These are phyloP conservation scores for Folsomia candida DNA, from an alignment of 2,888 invertebrate genomes.

Conservation along the genomic window DNA sequence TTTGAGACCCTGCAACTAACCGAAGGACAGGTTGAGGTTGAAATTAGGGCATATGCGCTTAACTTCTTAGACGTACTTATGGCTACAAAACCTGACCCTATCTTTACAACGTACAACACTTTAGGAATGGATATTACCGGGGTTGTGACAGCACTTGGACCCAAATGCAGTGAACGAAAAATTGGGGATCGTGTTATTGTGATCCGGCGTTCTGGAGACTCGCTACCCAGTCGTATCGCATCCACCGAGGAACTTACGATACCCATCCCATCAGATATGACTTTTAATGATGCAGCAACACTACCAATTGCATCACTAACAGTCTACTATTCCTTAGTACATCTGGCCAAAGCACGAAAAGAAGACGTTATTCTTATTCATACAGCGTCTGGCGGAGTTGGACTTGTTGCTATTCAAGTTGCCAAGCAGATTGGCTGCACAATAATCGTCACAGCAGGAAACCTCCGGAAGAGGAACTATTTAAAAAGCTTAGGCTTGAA, in stretches of 20 bases:
- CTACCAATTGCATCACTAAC: conserved; percentile 22
- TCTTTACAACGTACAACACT: background rate
- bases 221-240: background rate
- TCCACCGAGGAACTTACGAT: background rate
- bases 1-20: background rate
- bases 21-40: background rate
- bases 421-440: conserved; percentile 10
- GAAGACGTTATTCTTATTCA: conserved; percentile 17
- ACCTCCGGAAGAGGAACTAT: conserved; percentile 18
- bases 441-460: conserved; percentile 29
- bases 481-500: background rate
- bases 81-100: background rate
- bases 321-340: conserved; percentile 15
- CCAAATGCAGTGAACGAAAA: background rate
- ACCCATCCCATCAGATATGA: conserved; percentile 14
- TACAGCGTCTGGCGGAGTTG: conserved; percentile 23
- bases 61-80: conserved; percentile 8
- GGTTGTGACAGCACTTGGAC: conserved; percentile 8
- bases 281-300: conserved; percentile 19
- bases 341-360: conserved; percentile 7
- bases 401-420: conserved; percentile 24
- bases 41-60: background rate
- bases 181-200: conserved; percentile 8
- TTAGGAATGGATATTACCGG: conserved; percentile 13
- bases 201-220: background rate